Evolutionary conservation across 2,888 invertebrate species (phyloP).

Genomic region (Neocrepidodera transversa): DNA sequence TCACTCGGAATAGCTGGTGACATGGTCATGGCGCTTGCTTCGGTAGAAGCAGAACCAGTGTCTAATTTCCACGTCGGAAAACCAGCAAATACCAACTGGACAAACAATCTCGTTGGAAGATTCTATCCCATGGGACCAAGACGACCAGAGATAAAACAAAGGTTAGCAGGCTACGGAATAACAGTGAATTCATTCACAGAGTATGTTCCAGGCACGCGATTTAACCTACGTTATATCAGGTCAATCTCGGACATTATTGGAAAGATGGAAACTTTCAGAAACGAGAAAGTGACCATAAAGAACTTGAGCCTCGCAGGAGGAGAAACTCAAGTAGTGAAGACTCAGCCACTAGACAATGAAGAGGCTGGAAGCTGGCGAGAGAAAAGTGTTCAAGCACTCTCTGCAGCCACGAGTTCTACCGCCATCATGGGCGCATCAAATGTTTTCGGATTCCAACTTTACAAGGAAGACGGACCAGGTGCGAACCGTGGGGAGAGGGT

Average conservation of each 20-base stretch:
- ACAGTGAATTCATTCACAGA: constrained; percentile 41
- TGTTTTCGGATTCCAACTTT: constrained; percentile 42
- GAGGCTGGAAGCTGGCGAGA: constrained; percentile 36
- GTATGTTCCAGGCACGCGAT: constrained; percentile 39
- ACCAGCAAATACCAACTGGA: constrained; percentile 38
- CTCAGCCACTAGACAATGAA: constrained; percentile 35
- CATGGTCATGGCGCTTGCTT: constrained; percentile 51
- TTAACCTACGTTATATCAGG: constrained; percentile 23
- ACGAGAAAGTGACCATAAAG: constrained; percentile 40
- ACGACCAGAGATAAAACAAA: constrained; percentile 40
- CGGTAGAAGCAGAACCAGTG: constrained; percentile 42
- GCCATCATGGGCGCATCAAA: constrained; percentile 43
- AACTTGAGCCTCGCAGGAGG: constrained; percentile 39
- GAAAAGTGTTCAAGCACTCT: constrained; percentile 38
- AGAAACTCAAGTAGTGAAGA: constrained; percentile 42
- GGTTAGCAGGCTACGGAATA: constrained; percentile 41
- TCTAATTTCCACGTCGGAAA: constrained; percentile 47
- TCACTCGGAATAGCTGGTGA: constrained; percentile 51
- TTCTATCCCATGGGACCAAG: constrained; percentile 41
- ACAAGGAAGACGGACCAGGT: constrained; percentile 42
- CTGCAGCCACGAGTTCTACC: constrained; percentile 39
- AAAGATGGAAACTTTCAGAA: constrained; percentile 24
- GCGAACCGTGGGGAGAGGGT: too few species aligned
- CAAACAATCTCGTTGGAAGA: constrained; percentile 43
- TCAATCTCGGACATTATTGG: constrained; percentile 40